A percentile compares a stretch with the other conserved stretches of the same genome.
Conservation (phyloP, 2,797 vertebrate species). For the Paguma larvata region DNA sequence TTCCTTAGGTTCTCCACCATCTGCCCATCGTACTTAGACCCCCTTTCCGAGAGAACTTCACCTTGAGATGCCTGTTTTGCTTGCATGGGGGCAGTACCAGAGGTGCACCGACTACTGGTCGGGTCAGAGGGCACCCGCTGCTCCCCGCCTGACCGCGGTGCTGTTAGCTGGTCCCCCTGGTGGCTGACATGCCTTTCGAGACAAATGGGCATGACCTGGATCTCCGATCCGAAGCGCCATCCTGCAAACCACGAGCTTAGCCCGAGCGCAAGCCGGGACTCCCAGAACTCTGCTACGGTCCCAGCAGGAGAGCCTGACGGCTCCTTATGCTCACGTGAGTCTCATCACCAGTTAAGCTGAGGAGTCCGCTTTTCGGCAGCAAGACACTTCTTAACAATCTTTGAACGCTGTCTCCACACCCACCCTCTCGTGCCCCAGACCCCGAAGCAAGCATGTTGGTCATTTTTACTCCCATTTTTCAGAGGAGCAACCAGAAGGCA, state of each 20-base stretch:
- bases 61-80: neutral
- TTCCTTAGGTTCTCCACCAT: neutral
- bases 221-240: neutral
- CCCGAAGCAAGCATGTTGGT: rapidly evolving
- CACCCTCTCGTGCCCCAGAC: neutral
- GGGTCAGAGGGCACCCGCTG: neutral
- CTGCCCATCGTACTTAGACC: neutral
- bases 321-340: rapidly evolving
- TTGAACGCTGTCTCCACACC: neutral
- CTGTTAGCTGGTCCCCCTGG: neutral
- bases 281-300: neutral
- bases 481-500: neutral
- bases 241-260: neutral
- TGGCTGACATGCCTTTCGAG: neutral
- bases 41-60: neutral
- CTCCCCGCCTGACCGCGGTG: neutral
- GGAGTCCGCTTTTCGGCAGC: neutral
- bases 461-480: neutral
- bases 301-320: rapidly evolving
- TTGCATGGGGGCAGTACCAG: rapidly evolving
- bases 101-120: no score
- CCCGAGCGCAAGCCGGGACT: neutral
- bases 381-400: neutral
- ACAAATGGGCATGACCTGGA: neutral
- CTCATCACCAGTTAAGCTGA: neutral